Evolutionary conservation across 1,140 invertebrate genomes (phyloP), one percentile per base, ranked within the genome.

Genomic region (Euura saliciscinereae): DNA sequence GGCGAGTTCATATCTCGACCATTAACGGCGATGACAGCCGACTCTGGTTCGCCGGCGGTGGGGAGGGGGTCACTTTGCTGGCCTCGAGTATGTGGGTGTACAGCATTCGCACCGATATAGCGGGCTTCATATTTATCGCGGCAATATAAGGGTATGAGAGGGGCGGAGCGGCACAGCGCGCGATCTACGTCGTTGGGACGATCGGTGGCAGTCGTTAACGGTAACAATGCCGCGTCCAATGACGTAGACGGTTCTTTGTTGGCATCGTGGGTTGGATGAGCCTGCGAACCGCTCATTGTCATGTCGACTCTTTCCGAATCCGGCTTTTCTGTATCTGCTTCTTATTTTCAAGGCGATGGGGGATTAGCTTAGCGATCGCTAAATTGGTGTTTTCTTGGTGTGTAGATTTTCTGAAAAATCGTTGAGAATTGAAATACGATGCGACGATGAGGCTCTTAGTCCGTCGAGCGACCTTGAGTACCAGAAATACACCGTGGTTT

Each of bases 141-240:
- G 78, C 80, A 81, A 81, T 82, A 80, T 28, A 28, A 28, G 28
- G 28, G 28, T 28, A 28, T 28, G 28, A 28, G 28, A 28, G 13
- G 51, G 13, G 51, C 51, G 80, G 78, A 73, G 10, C 77, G 77
- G 73, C 75, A 77, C 75, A 59, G 65, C 65, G 45, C 43, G 42
- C 13, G 65, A 66, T 45, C 71, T 72, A 76, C 76, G 71, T 78
- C 77, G 80, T 80, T 77, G 75, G 76, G 79, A 81, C 78, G 82
- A 82, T 83, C 80, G 80, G 82, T 81, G 76, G 76, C 77, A 75
- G 78, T 83, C 80, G 80, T 84, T 84, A 84, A 79, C 81, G 78
- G 78, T 82, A 84, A 84, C 82, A 81, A 82, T 78, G 79, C 80
- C 71, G n/a, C 73, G 66, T 68, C 73, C 68, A 70, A 68, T 68